phyloP scores from a whole-genome alignment of 2,888 invertebrate species.

The Slavum lentiscoides region DNA sequence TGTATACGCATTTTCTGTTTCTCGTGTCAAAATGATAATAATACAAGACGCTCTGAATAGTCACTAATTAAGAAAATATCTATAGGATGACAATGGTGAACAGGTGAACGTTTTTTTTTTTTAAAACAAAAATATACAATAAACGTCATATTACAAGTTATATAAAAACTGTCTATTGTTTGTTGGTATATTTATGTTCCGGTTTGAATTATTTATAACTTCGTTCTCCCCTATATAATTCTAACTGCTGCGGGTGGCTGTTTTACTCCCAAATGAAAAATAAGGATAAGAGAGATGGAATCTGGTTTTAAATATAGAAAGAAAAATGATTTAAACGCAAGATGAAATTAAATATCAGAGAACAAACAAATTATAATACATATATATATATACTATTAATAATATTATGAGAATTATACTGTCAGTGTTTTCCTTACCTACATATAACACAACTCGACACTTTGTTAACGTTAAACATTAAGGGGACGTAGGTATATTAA shows the following conservation, averaged over 20 bases:
- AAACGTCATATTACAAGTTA: slow-evolving; percentile 4
- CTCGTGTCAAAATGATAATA: not conserved
- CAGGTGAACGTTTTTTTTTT: not conserved
- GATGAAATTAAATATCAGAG: too few relatives aligned
- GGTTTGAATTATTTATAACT: not conserved
- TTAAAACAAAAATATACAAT: slow-evolving; percentile 6
- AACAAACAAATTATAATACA: too few relatives aligned
- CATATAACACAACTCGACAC: too few relatives aligned
- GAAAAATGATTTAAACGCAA: too few relatives aligned
- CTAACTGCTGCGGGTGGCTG: too few relatives aligned
- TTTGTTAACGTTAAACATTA: not conserved
- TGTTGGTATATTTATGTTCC: slow-evolving; percentile 20
- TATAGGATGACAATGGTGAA: not conserved
- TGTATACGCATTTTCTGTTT: not conserved
- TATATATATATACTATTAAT: too few relatives aligned
- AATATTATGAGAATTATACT: too few relatives aligned
- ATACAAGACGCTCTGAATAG: too few relatives aligned
- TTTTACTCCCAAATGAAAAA: not conserved
- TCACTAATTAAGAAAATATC: slow-evolving; percentile 30
- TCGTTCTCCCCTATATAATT: too few relatives aligned
- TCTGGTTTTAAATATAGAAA: not conserved
- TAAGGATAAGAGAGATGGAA: slow-evolving; percentile 16
- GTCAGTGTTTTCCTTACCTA: too few relatives aligned
- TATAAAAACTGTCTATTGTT: slow-evolving; percentile 40
- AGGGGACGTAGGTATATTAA: not conserved